Evolutionary conservation across 64 coral and sea anemone genomes (phyloP), one percentile per base, ranked within the genome.

Genomic region (Porites australiensis): DNA sequence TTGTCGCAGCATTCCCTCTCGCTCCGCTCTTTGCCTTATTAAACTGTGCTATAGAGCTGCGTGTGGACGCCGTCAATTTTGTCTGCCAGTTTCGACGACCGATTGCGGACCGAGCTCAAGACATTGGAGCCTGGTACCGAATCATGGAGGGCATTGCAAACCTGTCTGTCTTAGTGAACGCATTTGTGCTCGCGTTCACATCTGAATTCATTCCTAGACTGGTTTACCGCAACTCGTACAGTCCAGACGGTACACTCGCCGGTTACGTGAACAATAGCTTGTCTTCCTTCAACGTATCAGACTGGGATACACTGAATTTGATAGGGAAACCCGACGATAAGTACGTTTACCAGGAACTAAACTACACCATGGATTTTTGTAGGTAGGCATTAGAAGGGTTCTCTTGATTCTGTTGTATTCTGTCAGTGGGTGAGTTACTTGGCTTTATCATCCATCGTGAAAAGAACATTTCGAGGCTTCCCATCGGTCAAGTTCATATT

Each of bases 1-100:
- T 98, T 86, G 97, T 98, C 9, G 97, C 97, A 14, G 94, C 97
- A 9, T 98, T 98, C 69, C 97, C 97, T 44, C 82, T 98, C 49
- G 97, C 97, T 0, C 97, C 97, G 2, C 94, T 98, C 14, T 96
- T 98, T 74, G 91, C 97, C 13, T 92, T 98, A 48, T 70, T 98
- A 47, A 98, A 98, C 77, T 91, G 90, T 53, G 83, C 88, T 10
- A 55, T 98, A 59, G 97, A 98, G 49, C 59, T 95, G 1, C 77
- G 97, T 47, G 94, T 95, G 1, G 97, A 98, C 59, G 97, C 97
- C 4, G 67, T 98, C 0, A 98, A 98, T 83, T 98, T 96, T 79
- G 82, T 98, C 13, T 94, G 92, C 79, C 94, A 98, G 64, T 98
- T 91, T 50, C 94, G 97, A 27, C 82, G 97, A 15, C 94, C 94